Conservation (phyloP, 2,113 vertebrate genomes). For the Toxotes jaculatrix region DNA sequence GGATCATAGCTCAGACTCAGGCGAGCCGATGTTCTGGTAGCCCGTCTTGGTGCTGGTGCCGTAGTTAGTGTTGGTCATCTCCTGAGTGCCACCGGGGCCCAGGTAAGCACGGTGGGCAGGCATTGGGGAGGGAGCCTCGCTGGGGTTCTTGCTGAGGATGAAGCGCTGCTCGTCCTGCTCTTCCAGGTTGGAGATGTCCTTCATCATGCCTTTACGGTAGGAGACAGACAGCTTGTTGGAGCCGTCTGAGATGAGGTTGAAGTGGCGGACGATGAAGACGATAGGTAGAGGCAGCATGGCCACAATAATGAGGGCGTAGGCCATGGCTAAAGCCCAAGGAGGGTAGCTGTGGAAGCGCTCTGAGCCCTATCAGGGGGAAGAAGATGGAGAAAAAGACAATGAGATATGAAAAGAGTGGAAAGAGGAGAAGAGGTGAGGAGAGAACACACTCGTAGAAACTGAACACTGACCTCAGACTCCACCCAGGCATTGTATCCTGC, state of each 20-base stretch:
- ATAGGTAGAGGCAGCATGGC: slow-evolving; percentile 93
- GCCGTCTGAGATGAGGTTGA: slow-evolving; percentile 92
- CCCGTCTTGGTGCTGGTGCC: slow-evolving; percentile 92
- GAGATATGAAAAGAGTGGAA: not conserved
- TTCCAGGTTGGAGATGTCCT: slow-evolving; percentile 97
- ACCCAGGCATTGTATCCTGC: slow-evolving; percentile 97
- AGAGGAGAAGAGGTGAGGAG: not conserved
- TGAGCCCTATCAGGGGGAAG: slow-evolving; percentile 83
- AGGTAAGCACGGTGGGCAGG: slow-evolving; percentile 93
- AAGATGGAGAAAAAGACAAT: not conserved
- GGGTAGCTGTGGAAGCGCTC: slow-evolving; percentile 95
- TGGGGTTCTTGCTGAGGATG: slow-evolving; percentile 95
- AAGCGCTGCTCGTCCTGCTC: slow-evolving; percentile 97
- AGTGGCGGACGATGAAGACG: slow-evolving; percentile 91
- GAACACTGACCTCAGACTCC: slow-evolving; percentile 89
- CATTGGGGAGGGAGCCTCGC: slow-evolving; percentile 94
- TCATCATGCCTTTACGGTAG: slow-evolving; percentile 98
- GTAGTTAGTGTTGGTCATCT: slow-evolving; percentile 91
- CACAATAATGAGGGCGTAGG: slow-evolving; percentile 90
- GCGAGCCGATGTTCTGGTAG: slow-evolving; percentile 92
- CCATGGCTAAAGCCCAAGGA: slow-evolving; percentile 92
- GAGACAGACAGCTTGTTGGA: slow-evolving; percentile 97
- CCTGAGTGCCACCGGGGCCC: slow-evolving; percentile 91
- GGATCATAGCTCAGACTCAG: slow-evolving; percentile 94
- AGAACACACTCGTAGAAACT: not conserved